These are phyloP conservation scores for Corythaeola cristata DNA, from an alignment of 2,113 vertebrate species.

Conservation along the genomic window DNA sequence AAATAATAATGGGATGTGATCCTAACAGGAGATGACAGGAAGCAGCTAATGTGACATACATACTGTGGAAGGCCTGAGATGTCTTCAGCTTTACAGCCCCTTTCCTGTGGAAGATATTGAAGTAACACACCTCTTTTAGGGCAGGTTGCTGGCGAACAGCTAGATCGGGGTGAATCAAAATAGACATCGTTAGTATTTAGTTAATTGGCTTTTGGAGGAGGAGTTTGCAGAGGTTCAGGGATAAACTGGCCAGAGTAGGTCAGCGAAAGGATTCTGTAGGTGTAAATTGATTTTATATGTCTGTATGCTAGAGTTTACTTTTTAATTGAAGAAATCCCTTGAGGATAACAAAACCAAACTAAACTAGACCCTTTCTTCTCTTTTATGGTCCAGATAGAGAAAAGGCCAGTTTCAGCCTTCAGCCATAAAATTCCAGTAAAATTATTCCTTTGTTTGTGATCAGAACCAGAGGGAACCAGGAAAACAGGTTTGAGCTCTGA, in stretches of 20 bases:
- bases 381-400: neutral
- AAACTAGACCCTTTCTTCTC: neutral
- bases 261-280: neutral
- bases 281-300: neutral
- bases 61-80: neutral
- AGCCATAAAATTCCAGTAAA: neutral
- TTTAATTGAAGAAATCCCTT: neutral
- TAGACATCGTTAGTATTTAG: neutral
- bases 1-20: conserved; percentile 9
- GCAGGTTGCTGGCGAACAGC: neutral
- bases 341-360: neutral
- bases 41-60: neutral
- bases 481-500: neutral
- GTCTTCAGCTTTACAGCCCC: neutral
- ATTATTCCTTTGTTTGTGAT: neutral
- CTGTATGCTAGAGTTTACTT: neutral
- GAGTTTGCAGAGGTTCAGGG: neutral
- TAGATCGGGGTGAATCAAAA: neutral
- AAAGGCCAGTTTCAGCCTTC: neutral
- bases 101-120: neutral
- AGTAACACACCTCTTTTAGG: neutral
- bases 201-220: neutral
- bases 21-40: conserved; percentile 18
- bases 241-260: neutral
- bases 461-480: neutral